Conservation (phyloP, 2,888 invertebrate species). For the Punctoribates punctum region DNA sequence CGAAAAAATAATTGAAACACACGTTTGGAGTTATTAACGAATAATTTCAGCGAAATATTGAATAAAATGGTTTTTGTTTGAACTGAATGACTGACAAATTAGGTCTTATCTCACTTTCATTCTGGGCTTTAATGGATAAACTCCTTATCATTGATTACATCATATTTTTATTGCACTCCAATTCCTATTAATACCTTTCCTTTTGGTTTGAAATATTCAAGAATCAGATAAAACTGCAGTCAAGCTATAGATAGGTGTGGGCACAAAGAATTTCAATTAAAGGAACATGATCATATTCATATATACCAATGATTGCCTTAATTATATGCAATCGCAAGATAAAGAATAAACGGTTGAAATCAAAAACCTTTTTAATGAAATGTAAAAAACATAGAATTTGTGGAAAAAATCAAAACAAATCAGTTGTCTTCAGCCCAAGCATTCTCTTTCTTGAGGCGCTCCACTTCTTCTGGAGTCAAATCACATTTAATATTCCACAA, state of each 20-base stretch:
- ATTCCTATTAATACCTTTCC: too few species aligned
- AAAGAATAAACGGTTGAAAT: too few species aligned
- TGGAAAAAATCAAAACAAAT: not conserved
- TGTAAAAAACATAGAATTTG: too few species aligned
- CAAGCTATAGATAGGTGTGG: too few species aligned
- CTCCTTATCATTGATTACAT: not conserved
- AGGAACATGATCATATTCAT: too few species aligned
- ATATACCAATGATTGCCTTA: too few species aligned
- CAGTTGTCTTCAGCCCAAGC: constrained; percentile 44
- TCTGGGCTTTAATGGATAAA: not conserved
- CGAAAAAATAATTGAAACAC: not conserved
- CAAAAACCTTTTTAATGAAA: too few species aligned
- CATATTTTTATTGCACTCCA: constrained; percentile 3
- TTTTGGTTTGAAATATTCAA: too few species aligned
- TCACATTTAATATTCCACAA: constrained; percentile 57
- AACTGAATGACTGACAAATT: not conserved
- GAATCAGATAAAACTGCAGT: too few species aligned
- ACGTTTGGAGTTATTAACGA: not conserved
- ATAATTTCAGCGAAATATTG: not conserved
- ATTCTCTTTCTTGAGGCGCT: constrained; percentile 52
- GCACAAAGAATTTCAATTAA: too few species aligned
- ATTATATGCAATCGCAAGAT: too few species aligned
- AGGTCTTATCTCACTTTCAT: not conserved
- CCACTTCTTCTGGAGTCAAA: constrained; percentile 58
- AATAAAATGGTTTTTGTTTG: constrained; percentile 2